Base-by-base conservation (phyloP, 1,140 invertebrate species). In the Hycleus phaleratus region DNA sequence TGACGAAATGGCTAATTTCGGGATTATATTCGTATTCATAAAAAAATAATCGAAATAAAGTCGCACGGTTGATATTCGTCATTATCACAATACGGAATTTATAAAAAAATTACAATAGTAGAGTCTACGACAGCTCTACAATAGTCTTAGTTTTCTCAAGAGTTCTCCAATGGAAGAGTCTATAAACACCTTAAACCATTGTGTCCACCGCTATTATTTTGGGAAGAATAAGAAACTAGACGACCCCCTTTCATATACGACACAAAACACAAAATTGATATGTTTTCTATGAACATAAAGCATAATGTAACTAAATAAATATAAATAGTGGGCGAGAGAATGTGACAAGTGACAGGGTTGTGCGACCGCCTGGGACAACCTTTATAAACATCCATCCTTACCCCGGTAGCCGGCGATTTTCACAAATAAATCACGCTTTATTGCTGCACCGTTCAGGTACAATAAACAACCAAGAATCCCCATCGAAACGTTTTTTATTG, bases 261-360 rank as follows among this genome's bases (percentile, higher is more conserved):
- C 32, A 32, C 32, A 32, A 32, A 32, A 32, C 32, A 26, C 56
- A 61, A 43, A 61, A 58, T 58, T 61, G 60, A 61, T 61, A 58
- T 49, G 55, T 61, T 61, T 61, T 61, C 49, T 61, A 56, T 49
- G 53, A 51, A 48, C 47, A 63, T 60, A 63, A 60, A 63, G 47
- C 59, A 60, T 60, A 64, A 64, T 61, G 49, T 55, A 61, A 38
- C 59, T 59, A 65, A 57, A 65, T 62, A 62, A 65, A 62, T 58
- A 65, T 65, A 65, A 65, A 65, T 65, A 65, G 61, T 62, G 56
- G 63, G 63, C 60, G 60, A 65, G 58, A 55, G 45, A 61, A 61
- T 59, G 59, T 61, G 62, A 59, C 62, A 62, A 64, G 62, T 64
- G 62, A 64, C 62, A 64, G 62, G 57, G 60, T 62, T 62, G 57